These are phyloP conservation scores for Scrobipalpa atriplicella DNA, from an alignment of 2,888 invertebrate genomes.

Conservation along the genomic window DNA sequence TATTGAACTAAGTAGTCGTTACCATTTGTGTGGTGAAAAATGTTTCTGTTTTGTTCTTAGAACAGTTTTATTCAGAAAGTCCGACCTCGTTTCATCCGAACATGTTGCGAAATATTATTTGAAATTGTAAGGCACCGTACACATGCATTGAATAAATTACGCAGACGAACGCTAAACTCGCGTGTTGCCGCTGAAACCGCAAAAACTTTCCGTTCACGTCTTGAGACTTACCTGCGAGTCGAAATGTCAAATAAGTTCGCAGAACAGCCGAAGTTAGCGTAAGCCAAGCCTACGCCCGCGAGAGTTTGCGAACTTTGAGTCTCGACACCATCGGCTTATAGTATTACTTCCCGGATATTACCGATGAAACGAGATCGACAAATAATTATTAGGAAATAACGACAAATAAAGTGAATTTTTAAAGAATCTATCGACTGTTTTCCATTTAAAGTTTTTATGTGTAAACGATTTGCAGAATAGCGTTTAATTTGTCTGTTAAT, in stretches of 20 bases:
- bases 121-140: constrained; percentile 26
- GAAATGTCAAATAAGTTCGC: constrained; percentile 49
- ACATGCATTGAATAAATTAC: constrained; percentile 30
- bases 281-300: constrained; percentile 34
- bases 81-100: constrained; percentile 35
- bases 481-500: constrained; percentile 39
- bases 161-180: constrained; percentile 17
- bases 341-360: constrained; percentile 26
- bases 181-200: constrained; percentile 24
- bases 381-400: constrained; percentile 64
- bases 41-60: constrained; percentile 70
- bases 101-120: constrained; percentile 16
- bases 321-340: constrained; percentile 19
- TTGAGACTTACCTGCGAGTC: constrained; percentile 36
- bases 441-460: constrained; percentile 46
- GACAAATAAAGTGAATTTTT: constrained; percentile 65
- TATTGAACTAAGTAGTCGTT: constrained; percentile 41
- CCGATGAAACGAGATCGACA: constrained; percentile 45
- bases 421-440: constrained; percentile 73
- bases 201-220: constrained; percentile 31
- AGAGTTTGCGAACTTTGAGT: constrained; percentile 25
- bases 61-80: constrained; percentile 50
- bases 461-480: constrained; percentile 34
- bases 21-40: constrained; percentile 68
- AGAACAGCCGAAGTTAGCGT: constrained; percentile 37